Base-by-base conservation (phyloP, 2,113 vertebrate genomes). In the Scopus umbretta region DNA sequence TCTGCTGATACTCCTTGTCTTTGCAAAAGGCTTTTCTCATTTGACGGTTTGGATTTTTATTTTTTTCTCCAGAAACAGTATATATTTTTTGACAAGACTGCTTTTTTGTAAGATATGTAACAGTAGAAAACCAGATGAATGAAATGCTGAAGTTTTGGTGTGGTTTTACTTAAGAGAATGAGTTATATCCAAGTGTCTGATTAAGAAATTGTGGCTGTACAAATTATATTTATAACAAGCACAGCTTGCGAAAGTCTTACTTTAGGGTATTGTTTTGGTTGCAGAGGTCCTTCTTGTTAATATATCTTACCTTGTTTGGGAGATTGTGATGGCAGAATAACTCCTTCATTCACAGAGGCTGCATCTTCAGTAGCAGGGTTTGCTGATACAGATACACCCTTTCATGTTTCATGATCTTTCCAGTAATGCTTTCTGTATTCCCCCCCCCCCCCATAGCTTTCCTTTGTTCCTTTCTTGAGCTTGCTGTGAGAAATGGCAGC, bases 41-140 rank as follows among this genome's bases (percentile, higher is more conserved):
- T 94, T 88, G 42, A 43, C 45, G 42, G 12, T 86, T 94, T 95
- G 86, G 87, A 58, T 87, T 97, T 93, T 95, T 97, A 66, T 21
- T 76, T 50, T 72, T 96, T 68, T 76, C 29, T 79, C 88, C 20
- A 86, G 66, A 76, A 97, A 65, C 36, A 23, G 76, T 72, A 26
- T 19, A 29, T 53, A 15, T 73, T 68, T 11, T 89, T 73, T 84
- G 67, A 80, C 30, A 62, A 43, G 62, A 45, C 34, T 43, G 23
- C 36, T 83, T 65, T 96, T 94, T 96, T 85, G 25, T 53, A 43
- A 85, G 47, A 26, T 50, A 32, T 27, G 25, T 70, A 90, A 25
- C 62, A 85, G 5, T 21, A 84, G 38, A 65, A 86, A 91, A 61
- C 7, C 0, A 3, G 52, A 52, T 61, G 43, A 82, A 50, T 70